Conservation (phyloP, 1,140 invertebrate genomes). For the Drosophila obscura region DNA sequence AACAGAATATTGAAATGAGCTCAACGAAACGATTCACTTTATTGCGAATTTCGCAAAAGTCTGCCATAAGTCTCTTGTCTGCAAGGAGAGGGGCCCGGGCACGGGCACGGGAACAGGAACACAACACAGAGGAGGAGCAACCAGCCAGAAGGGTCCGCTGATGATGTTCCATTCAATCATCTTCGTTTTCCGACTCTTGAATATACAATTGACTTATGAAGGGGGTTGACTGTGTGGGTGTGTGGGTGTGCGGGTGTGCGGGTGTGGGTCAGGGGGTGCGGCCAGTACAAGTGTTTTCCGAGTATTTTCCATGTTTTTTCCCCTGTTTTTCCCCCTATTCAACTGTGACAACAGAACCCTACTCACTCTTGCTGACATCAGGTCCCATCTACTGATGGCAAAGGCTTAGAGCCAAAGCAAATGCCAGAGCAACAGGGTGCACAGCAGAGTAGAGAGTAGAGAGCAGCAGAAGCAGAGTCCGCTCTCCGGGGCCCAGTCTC, state of each 20-base stretch:
- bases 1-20: constrained; percentile 48
- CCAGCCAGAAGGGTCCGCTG: constrained; percentile 6
- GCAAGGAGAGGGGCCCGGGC: no score
- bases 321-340: no score
- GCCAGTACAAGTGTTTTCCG: neutral
- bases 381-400: neutral
- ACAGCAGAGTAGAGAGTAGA: no score
- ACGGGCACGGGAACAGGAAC: no score
- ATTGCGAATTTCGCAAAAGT: constrained; percentile 33
- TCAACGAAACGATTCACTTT: constrained; percentile 42
- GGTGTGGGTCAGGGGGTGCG: constrained; percentile 5
- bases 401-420: constrained; percentile 7
- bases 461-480: no score
- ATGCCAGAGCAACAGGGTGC: neutral
- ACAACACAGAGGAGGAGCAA: neutral
- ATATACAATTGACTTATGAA: constrained; percentile 16
- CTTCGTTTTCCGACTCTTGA: constrained; percentile 8
- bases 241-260: no score
- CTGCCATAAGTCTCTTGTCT: neutral
- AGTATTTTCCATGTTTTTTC: no score
- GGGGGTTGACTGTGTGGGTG: no score
- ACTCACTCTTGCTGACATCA: constrained; percentile 8
- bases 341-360: constrained; percentile 15
- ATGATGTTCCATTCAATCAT: constrained; percentile 27
- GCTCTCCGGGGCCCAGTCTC: neutral